A percentile compares a stretch with the other conserved stretches of the same genome.
Evolutionary conservation across 1,140 invertebrate species (phyloP).

Genomic region (Bombus superbus): DNA sequence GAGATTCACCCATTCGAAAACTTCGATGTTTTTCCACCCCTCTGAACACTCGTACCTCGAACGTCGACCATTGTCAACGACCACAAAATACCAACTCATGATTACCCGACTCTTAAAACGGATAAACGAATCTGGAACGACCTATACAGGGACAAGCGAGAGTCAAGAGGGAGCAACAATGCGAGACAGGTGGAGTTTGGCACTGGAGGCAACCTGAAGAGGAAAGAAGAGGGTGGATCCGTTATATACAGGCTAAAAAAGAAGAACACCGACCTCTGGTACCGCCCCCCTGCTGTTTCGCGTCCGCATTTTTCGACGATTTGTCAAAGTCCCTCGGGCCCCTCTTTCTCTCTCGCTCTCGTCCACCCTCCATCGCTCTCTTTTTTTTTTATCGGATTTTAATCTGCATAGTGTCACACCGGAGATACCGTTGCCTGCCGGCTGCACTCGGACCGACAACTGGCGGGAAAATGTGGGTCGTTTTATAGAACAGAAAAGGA

Average conservation of each 20-base stretch:
- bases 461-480: slow-evolving; percentile 56
- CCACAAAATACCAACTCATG: not conserved
- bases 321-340: slow-evolving; percentile 77
- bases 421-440: slow-evolving; percentile 66
- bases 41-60: not conserved
- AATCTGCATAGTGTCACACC: slow-evolving; percentile 75
- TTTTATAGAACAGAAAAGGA: slow-evolving; percentile 17
- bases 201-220: slow-evolving; percentile 24
- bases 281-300: slow-evolving; percentile 32
- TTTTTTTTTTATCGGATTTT: slow-evolving; percentile 76
- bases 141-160: slow-evolving; percentile 2
- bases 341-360: not conserved
- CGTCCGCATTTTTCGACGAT: slow-evolving; percentile 78
- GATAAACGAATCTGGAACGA: not conserved
- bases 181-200: slow-evolving; percentile 41
- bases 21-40: not conserved
- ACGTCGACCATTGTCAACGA: not conserved
- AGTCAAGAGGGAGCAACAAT: slow-evolving; percentile 23
- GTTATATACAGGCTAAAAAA: slow-evolving; percentile 20
- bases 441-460: slow-evolving; percentile 50
- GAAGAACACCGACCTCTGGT: slow-evolving; percentile 41
- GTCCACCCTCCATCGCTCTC: not conserved
- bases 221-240: slow-evolving; percentile 25
- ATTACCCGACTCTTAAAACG: not conserved
- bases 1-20: not conserved